These are phyloP conservation scores for Gymnothorax reevesii DNA, from an alignment of 2,797 vertebrate genomes.

Conservation along the genomic window DNA sequence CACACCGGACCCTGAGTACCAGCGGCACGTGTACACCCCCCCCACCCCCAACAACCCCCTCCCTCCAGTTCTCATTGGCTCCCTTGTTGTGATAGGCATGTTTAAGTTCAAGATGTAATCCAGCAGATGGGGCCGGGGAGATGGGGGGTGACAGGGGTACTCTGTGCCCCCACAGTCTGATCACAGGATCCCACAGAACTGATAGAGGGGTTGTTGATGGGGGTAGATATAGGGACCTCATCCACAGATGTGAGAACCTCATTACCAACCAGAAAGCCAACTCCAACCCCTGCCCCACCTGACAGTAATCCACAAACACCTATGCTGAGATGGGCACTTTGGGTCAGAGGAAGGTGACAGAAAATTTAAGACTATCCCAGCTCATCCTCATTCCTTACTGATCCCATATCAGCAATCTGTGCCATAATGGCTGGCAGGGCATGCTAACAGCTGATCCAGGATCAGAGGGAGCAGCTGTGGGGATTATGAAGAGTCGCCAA, in stretches of 20 bases:
- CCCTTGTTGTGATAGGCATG: not conserved
- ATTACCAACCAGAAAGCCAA: not conserved
- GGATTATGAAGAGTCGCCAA: not conserved
- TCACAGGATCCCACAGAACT: not conserved
- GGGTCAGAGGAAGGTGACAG: not conserved
- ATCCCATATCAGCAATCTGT: not conserved
- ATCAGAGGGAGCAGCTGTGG: not conserved
- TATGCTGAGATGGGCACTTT: not conserved
- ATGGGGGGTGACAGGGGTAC: not conserved
- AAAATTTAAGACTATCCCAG: not conserved
- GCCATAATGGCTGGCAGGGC: not conserved
- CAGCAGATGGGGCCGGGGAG: not conserved
- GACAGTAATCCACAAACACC: not conserved
- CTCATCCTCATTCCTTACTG: not conserved
- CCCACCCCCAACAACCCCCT: not conserved
- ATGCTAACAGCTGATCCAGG: not conserved
- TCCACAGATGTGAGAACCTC: not conserved
- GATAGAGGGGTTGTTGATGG: not conserved
- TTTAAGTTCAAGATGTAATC: not conserved
- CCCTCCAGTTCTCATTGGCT: not conserved
- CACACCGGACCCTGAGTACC: slow-evolving; percentile 41
- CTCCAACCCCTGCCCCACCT: not conserved
- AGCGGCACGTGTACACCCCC: not conserved
- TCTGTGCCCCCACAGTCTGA: not conserved
- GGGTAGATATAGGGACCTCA: not conserved